Evolutionary conservation across 2,888 invertebrate genomes (phyloP).

Genomic region (Panopea generosa): DNA sequence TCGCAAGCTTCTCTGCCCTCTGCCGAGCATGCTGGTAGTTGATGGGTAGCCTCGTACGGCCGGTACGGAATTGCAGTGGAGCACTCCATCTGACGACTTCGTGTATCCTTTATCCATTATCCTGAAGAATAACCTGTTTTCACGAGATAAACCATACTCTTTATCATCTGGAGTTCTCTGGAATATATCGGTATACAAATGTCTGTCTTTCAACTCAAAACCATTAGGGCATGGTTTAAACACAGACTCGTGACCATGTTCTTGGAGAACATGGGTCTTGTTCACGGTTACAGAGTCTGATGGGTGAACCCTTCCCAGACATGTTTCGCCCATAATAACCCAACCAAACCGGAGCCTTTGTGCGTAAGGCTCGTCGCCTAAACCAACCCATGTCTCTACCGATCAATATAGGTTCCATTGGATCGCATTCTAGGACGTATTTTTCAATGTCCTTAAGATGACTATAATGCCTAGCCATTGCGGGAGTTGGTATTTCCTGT

Average conservation of each 20-base stretch:
- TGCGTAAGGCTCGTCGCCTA: conserved; percentile 41
- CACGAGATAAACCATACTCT: too few species aligned
- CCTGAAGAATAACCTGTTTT: not conserved
- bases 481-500: conserved; percentile 43
- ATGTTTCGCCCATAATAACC: conserved; percentile 38
- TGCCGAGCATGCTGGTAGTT: conserved; percentile 8
- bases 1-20: not conserved
- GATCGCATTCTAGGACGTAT: conserved; percentile 19
- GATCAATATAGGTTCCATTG: conserved; percentile 19
- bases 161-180: too few species aligned
- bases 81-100: not conserved
- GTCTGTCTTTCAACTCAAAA: conserved; percentile 12
- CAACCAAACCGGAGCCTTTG: conserved; percentile 36
- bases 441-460: conserved; percentile 26
- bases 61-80: not conserved
- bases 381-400: too few species aligned
- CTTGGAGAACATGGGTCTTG: conserved; percentile 27
- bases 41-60: conserved; percentile 6
- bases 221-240: conserved; percentile 25
- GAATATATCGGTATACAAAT: too few species aligned
- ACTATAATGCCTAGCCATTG: conserved; percentile 11
- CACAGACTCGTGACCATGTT: conserved; percentile 25
- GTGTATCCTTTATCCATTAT: conserved; percentile 11
- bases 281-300: conserved; percentile 30
- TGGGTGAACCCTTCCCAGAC: conserved; percentile 30